Conservation (phyloP, 1,140 invertebrate genomes). For the Drosophila lacteicornis region DNA sequence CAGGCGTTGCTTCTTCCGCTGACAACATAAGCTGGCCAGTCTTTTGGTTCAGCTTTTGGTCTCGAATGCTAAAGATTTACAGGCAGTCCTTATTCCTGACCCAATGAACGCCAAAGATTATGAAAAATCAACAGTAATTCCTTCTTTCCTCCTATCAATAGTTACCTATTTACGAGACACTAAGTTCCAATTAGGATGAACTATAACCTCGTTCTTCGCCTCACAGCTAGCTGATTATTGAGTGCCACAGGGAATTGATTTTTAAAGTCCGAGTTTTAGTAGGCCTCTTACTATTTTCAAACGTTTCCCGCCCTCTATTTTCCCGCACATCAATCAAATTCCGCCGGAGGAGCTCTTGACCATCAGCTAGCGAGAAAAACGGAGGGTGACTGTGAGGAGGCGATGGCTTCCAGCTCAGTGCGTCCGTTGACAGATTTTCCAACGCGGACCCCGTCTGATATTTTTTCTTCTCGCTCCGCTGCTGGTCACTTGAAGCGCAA, state of each 20-base stretch:
- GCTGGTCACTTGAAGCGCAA: conserved; percentile 71
- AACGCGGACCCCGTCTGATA: background rate
- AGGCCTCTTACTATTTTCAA: conserved; percentile 21
- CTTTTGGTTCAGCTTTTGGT: background rate
- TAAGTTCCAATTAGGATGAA: too few relatives aligned
- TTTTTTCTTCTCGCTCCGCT: conserved; percentile 15
- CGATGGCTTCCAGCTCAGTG: conserved; percentile 56
- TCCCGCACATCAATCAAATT: conserved; percentile 65
- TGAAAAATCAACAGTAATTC: background rate
- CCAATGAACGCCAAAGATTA: background rate
- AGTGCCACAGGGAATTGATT: background rate
- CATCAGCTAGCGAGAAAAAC: background rate
- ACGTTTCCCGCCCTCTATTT: background rate
- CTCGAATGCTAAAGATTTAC: background rate
- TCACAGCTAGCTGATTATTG: background rate
- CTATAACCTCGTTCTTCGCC: background rate
- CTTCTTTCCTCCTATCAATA: background rate
- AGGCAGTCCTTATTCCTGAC: background rate
- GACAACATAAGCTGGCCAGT: background rate
- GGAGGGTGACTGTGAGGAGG: background rate
- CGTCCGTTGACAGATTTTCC: conserved; percentile 68
- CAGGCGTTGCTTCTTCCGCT: too few relatives aligned
- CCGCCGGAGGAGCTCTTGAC: conserved; percentile 40
- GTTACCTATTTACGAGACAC: too few relatives aligned
- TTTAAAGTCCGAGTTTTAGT: background rate